A percentile compares a stretch with the other conserved stretches of the same genome.
phyloP scores from a whole-genome alignment of 2,113 vertebrate species.

The Nanorana parkeri region DNA sequence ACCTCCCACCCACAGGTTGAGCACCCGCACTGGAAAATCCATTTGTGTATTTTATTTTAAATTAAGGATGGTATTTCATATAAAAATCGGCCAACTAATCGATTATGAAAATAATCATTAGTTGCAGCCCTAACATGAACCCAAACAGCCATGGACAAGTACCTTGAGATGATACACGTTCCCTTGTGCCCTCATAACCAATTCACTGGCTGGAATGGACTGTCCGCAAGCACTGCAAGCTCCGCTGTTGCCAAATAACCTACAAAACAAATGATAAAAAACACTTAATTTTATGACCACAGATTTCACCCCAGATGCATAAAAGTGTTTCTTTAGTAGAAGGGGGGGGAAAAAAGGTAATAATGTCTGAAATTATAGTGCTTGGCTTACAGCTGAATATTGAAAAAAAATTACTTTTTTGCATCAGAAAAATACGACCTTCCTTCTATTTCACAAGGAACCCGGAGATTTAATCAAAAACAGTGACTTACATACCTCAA shows the following conservation, averaged over 20 bases:
- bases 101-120: too few relatives aligned
- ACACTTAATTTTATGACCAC: not conserved
- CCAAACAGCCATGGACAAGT: slow-evolving; percentile 32
- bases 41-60: too few relatives aligned
- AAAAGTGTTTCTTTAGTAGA: too few relatives aligned
- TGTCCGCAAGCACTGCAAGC: slow-evolving; percentile 98
- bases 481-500: slow-evolving; percentile 75
- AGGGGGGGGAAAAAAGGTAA: not conserved
- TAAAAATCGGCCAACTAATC: too few relatives aligned
- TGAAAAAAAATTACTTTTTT: slow-evolving; percentile 48
- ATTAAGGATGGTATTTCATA: too few relatives aligned
- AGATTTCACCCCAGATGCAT: too few relatives aligned
- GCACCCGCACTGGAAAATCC: too few relatives aligned
- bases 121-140: too few relatives aligned
- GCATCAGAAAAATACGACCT: slow-evolving; percentile 66
- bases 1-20: too few relatives aligned
- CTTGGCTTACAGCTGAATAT: slow-evolving; percentile 33
- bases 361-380: not conserved
- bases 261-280: slow-evolving; percentile 72
- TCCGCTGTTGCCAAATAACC: slow-evolving; percentile 98
- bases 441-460: slow-evolving; percentile 61
- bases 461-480: slow-evolving; percentile 73
- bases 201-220: slow-evolving; percentile 97
- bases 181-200: slow-evolving; percentile 98
- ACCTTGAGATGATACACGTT: slow-evolving; percentile 99